These are phyloP conservation scores for Halocynthia aurantium DNA, from an alignment of 23 tunicate species.

Conservation along the genomic window DNA sequence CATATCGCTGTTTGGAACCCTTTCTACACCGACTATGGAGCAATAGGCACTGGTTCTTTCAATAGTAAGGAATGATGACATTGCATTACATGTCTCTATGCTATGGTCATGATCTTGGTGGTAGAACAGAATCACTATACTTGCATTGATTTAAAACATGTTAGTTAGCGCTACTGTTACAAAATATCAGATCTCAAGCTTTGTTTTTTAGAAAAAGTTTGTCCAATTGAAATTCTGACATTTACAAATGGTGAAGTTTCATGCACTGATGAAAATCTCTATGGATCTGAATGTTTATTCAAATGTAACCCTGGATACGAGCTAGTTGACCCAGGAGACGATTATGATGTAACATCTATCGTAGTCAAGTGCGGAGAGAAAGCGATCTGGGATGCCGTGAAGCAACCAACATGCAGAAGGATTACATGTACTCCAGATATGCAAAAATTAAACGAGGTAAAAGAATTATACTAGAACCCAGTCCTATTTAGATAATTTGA, in stretches of 20 bases:
- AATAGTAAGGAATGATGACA: no score
- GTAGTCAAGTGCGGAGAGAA: constrained; percentile 29
- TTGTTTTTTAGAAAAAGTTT: constrained; percentile 20
- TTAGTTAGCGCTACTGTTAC: not conserved
- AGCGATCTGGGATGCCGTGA: constrained; percentile 32
- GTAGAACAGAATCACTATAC: no score
- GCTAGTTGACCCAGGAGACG: constrained; percentile 31
- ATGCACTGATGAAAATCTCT: constrained; percentile 45
- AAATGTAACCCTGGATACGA: constrained; percentile 51
- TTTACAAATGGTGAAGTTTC: constrained; percentile 32
- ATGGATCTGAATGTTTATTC: constrained; percentile 42
- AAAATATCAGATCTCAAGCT: not conserved
- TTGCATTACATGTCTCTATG: no score
- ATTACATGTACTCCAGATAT: constrained; percentile 30
- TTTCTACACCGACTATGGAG: no score
- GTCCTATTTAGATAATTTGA: not conserved
- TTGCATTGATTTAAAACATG: not conserved
- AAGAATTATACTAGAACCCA: not conserved
- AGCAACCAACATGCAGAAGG: constrained; percentile 35
- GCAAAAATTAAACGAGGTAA: constrained; percentile 30
- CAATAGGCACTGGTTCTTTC: no score
- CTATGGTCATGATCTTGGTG: no score
- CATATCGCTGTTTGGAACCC: no score
- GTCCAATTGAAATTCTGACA: constrained; percentile 31
- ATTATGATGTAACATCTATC: constrained; percentile 36